phyloP scores from a whole-genome alignment of 1,140 invertebrate genomes.

The Dendrolimus kikuchii region DNA sequence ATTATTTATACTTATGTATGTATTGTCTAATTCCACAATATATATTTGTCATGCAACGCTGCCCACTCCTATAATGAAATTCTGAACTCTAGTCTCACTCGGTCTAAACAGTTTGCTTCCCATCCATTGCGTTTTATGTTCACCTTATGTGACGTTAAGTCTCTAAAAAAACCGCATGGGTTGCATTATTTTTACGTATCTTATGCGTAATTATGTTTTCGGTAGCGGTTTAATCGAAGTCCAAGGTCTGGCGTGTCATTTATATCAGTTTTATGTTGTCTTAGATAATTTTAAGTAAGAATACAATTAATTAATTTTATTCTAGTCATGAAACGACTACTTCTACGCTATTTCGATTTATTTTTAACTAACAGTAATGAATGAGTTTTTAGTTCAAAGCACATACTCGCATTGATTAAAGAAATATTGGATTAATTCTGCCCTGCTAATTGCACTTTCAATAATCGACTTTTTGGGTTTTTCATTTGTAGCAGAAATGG shows the following conservation, averaged over 20 bases:
- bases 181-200: no score
- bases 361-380: no score
- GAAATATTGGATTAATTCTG: no score
- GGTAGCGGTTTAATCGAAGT: conserved; percentile 29
- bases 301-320: conserved; percentile 1
- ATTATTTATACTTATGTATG: not conserved
- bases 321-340: not conserved
- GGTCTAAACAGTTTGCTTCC: conserved; percentile 19
- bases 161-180: no score
- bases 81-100: conserved; percentile 12
- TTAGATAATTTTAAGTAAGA: conserved; percentile 3
- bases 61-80: conserved; percentile 40
- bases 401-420: no score
- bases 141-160: conserved; percentile 16
- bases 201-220: conserved; percentile 21
- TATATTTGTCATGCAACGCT: conserved; percentile 48
- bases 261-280: conserved; percentile 26
- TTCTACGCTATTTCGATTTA: no score
- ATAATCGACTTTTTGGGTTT: no score
- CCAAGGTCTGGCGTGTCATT: conserved; percentile 40
- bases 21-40: conserved; percentile 25
- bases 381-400: no score
- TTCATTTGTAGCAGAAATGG: no score
- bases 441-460: no score
- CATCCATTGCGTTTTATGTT: conserved; percentile 28